Conservation (phyloP, 2,797 vertebrate genomes). For the Mormyrops attenuatus region DNA sequence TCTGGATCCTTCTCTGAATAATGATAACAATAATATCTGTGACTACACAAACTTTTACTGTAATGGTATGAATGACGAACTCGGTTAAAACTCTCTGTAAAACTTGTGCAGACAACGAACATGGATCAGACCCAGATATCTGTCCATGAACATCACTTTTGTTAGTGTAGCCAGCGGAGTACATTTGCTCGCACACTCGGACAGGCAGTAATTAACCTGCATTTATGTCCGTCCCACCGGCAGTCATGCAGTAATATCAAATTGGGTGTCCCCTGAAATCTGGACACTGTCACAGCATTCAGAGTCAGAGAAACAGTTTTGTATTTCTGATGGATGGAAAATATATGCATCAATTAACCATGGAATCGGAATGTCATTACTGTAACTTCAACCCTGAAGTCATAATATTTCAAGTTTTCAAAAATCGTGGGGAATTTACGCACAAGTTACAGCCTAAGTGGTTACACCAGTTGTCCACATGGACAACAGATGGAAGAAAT, state of each 20-base stretch:
- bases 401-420: background rate
- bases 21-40: background rate
- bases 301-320: background rate
- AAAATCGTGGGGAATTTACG: background rate
- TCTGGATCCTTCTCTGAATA: background rate
- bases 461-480: background rate
- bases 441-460: background rate
- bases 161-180: background rate
- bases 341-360: background rate
- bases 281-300: background rate
- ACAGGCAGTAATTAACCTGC: background rate
- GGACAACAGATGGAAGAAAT: background rate
- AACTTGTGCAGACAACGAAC: background rate
- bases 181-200: background rate
- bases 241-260: background rate
- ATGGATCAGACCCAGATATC: background rate
- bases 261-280: background rate
- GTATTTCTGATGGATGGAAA: background rate
- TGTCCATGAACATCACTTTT: background rate
- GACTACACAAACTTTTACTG: background rate
- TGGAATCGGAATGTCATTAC: background rate
- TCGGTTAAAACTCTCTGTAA: background rate
- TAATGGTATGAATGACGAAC: background rate
- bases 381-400: background rate
- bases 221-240: background rate